These are phyloP conservation scores for Druon quercuslanigerum DNA, from an alignment of 1,140 invertebrate genomes.

Conservation along the genomic window DNA sequence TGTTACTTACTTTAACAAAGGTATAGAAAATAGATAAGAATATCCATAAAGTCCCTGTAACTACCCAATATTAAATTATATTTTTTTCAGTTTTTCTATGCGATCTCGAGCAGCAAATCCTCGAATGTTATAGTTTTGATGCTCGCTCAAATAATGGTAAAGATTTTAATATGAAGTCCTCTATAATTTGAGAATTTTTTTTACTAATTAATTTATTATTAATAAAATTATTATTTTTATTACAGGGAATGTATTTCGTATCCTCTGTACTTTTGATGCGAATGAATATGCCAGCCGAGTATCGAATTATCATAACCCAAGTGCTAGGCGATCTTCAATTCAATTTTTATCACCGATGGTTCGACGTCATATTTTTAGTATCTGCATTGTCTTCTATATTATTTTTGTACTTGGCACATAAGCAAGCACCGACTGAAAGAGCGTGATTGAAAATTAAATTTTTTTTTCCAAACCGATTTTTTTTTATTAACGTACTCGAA, in stretches of 20 bases:
- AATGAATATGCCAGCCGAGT: slow-evolving; percentile 99
- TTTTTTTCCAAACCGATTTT: slow-evolving; percentile 37
- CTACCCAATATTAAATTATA: slow-evolving; percentile 40
- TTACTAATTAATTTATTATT: too few relatives aligned
- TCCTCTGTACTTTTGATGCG: slow-evolving; percentile 98
- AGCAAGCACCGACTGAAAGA: slow-evolving; percentile 81
- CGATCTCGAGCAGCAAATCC: slow-evolving; percentile 99
- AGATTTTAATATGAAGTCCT: slow-evolving; percentile 41
- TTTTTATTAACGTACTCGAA: not conserved
- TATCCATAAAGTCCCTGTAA: slow-evolving; percentile 8
- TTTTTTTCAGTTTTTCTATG: slow-evolving; percentile 96
- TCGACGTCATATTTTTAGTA: slow-evolving; percentile 99
- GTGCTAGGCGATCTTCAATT: slow-evolving; percentile 98
- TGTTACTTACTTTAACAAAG: slow-evolving; percentile 98
- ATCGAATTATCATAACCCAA: slow-evolving; percentile 97
- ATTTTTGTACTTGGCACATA: slow-evolving; percentile 96
- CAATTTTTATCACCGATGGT: slow-evolving; percentile 99
- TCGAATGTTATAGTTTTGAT: slow-evolving; percentile 98
- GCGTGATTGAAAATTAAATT: slow-evolving; percentile 54
- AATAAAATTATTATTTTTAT: too few relatives aligned
- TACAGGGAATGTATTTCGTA: slow-evolving; percentile 99
- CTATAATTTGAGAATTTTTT: slow-evolving; percentile 31
- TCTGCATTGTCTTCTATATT: slow-evolving; percentile 96
- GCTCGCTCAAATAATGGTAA: slow-evolving; percentile 97
- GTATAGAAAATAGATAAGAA: slow-evolving; percentile 74